Percentiles rank a stretch among this genome's conserved stretches.
Evolutionary conservation across 92 coral and sea anemone species (phyloP).

Genomic region (Pocillopora grandis): DNA sequence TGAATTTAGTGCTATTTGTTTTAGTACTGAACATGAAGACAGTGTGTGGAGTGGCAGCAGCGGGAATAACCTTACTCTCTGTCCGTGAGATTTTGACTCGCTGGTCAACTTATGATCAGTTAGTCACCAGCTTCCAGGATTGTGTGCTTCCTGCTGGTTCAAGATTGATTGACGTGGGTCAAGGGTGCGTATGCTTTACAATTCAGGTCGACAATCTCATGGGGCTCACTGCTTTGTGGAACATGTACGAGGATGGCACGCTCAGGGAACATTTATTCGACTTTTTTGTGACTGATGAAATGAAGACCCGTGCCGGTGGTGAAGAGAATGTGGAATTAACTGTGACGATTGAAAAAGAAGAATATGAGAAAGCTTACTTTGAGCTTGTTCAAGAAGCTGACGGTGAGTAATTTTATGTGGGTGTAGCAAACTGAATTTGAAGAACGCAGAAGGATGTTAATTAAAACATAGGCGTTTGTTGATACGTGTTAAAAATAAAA

Average conservation of each 20-base stretch:
- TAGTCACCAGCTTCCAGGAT: not conserved
- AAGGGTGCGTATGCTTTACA: slow-evolving; percentile 25
- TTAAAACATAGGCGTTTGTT: too few species aligned
- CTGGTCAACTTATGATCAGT: slow-evolving; percentile 3
- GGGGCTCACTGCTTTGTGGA: slow-evolving; percentile 21
- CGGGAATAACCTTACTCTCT: not conserved
- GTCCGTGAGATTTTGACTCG: not conserved
- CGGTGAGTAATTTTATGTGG: not conserved
- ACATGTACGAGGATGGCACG: slow-evolving; percentile 16
- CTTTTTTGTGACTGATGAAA: slow-evolving; percentile 13
- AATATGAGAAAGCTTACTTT: slow-evolving; percentile 24
- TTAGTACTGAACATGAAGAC: slow-evolving; percentile 21
- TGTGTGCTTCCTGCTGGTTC: slow-evolving; percentile 30
- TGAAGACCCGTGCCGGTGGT: slow-evolving; percentile 11
- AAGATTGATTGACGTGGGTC: not conserved
- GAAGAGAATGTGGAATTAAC: slow-evolving; percentile 12
- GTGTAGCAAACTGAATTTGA: not conserved
- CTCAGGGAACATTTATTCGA: not conserved
- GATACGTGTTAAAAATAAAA: too few species aligned
- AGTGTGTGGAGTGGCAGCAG: slow-evolving; percentile 17
- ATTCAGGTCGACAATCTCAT: slow-evolving; percentile 11
- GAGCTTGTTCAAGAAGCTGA: slow-evolving; percentile 6
- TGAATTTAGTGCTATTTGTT: too few species aligned
- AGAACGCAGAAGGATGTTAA: too few species aligned
- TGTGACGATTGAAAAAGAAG: slow-evolving; percentile 4